phyloP scores from a whole-genome alignment of 2,797 vertebrate species.

The Crocidura indochinensis region DNA sequence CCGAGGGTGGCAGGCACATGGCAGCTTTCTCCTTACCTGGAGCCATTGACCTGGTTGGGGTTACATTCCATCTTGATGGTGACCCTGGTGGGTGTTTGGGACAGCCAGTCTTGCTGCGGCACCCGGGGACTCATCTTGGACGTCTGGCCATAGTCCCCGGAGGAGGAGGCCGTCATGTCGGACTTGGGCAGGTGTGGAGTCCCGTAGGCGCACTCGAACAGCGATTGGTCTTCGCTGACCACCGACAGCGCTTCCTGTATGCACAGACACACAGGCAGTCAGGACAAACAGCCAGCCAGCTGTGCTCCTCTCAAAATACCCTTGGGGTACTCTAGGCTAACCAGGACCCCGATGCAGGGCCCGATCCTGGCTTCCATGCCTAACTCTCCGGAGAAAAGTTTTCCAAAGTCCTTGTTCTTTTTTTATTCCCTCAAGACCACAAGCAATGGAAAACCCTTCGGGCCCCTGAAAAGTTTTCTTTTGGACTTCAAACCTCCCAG shows the following conservation, averaged over 20 bases:
- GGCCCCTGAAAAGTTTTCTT: background rate
- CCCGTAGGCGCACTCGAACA: constrained; percentile 95
- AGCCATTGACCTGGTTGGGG: constrained; percentile 93
- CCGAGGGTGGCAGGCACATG: accelerated
- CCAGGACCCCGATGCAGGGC: accelerated
- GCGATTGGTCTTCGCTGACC: constrained; percentile 95
- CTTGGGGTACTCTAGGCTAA: background rate
- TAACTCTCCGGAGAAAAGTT: constrained; percentile 1
- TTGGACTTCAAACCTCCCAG: background rate
- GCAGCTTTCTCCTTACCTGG: constrained; percentile 89
- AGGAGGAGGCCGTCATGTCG: constrained; percentile 94
- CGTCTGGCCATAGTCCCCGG: constrained; percentile 93
- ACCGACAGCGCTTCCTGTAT: constrained; percentile 94
- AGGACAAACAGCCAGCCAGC: background rate
- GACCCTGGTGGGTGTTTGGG: constrained; percentile 92
- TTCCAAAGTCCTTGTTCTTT: background rate
- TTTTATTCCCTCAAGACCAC: background rate
- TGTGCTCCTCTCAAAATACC: accelerated
- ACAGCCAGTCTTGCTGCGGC: constrained; percentile 94
- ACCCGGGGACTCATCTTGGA: constrained; percentile 94
- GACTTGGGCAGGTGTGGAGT: constrained; percentile 92
- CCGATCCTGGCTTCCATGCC: background rate
- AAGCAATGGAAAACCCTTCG: background rate
- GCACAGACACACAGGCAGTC: constrained; percentile 56
- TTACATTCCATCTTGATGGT: constrained; percentile 96